These are phyloP conservation scores for Syritta pipiens DNA, from an alignment of 2,888 invertebrate genomes.

Conservation along the genomic window DNA sequence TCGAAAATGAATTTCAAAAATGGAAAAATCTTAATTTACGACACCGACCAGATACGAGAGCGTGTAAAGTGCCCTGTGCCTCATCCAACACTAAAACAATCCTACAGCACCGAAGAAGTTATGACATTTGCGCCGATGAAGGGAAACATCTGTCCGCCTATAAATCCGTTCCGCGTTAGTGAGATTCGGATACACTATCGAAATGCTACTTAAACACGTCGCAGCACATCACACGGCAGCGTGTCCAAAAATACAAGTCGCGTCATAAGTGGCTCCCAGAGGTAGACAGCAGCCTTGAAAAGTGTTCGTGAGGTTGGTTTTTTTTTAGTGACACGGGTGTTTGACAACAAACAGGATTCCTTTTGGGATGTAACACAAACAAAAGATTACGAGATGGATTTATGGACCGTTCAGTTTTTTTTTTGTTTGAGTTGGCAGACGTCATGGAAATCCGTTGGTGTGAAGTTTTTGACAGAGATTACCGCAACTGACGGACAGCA, in stretches of 20 bases:
- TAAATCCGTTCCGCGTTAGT: constrained; percentile 57
- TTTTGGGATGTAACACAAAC: constrained; percentile 49
- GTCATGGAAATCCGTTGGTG: constrained; percentile 2
- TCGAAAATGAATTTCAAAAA: constrained; percentile 53
- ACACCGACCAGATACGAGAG: constrained; percentile 11
- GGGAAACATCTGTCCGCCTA: constrained; percentile 63
- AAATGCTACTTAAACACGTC: constrained; percentile 51
- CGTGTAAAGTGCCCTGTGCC: constrained; percentile 36
- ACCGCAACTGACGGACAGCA: constrained; percentile 28
- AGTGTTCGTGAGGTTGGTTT: constrained; percentile 36
- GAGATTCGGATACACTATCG: constrained; percentile 10
- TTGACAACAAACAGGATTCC: constrained; percentile 58
- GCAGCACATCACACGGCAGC: constrained; percentile 24
- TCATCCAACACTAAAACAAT: too few relatives aligned
- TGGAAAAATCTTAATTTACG: constrained; percentile 61
- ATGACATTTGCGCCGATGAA: constrained; percentile 54
- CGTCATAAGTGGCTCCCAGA: constrained; percentile 40
- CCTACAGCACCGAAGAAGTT: constrained; percentile 47
- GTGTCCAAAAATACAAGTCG: constrained; percentile 61
- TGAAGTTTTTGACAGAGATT: constrained; percentile 47
- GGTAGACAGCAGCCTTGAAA: constrained; percentile 52
- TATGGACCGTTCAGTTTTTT: constrained; percentile 33
- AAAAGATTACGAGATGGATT: constrained; percentile 61
- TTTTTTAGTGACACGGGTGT: constrained; percentile 34
- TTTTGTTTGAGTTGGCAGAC: neutral